Percentiles rank a stretch among this genome's conserved stretches.
Evolutionary conservation across 2,113 vertebrate species (phyloP).

Genomic region (Tapirus terrestris): DNA sequence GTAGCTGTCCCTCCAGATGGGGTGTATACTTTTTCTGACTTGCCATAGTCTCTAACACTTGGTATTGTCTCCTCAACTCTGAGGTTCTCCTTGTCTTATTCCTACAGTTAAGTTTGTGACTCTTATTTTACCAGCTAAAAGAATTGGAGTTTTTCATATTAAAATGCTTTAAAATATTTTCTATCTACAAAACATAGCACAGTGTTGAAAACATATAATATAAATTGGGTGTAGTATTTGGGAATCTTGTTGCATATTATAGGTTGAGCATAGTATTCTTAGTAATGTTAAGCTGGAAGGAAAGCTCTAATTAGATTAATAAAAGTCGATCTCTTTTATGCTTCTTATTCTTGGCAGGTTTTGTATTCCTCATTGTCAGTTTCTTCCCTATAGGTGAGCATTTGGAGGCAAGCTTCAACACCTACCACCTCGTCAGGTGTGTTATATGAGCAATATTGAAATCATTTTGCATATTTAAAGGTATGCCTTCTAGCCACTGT

Average conservation of each 20-base stretch:
- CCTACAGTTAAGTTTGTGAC: background rate
- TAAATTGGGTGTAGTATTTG: conserved; percentile 54
- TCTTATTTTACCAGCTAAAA: background rate
- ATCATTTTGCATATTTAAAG: conserved; percentile 74
- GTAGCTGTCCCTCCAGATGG: rapidly evolving
- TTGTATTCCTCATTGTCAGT: conserved; percentile 48
- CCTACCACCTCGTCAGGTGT: background rate
- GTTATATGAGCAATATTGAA: conserved; percentile 47
- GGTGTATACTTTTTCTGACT: background rate
- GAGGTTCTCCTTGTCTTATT: background rate
- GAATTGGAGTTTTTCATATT: conserved; percentile 25
- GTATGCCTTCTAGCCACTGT: background rate
- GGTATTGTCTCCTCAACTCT: background rate
- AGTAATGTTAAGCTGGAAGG: conserved; percentile 5
- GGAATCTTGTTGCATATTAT: conserved; percentile 48
- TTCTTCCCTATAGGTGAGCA: conserved; percentile 56
- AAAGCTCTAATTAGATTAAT: conserved; percentile 56
- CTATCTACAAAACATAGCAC: background rate
- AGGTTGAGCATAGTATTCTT: background rate
- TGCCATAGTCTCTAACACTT: background rate
- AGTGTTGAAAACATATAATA: conserved; percentile 66
- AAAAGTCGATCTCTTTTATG: conserved; percentile 11
- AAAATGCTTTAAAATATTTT: conserved; percentile 59
- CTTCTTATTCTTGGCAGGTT: conserved; percentile 62
- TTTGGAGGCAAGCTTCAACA: background rate